These are phyloP conservation scores for Xenentodon cancila DNA, from an alignment of 2,797 vertebrate genomes.

Conservation along the genomic window DNA sequence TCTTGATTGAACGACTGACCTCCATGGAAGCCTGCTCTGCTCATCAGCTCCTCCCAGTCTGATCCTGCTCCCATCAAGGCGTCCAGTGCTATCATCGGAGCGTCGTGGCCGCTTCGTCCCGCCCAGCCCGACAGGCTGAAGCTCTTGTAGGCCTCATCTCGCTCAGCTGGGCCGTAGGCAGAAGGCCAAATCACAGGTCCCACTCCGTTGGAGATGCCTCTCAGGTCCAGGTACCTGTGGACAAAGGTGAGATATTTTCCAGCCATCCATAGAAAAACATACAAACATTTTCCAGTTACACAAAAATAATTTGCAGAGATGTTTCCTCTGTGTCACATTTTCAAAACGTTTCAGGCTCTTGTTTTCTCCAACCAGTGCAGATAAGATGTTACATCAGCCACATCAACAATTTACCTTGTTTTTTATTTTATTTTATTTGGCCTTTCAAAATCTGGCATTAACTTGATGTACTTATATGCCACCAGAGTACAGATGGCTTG, in stretches of 20 bases:
- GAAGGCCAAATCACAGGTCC: conserved; percentile 73
- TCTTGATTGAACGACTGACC: conserved; percentile 51
- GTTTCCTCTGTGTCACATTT: no score
- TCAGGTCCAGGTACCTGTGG: conserved; percentile 76
- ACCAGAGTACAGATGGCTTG: background rate
- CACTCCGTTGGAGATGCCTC: conserved; percentile 72
- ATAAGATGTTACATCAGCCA: conserved; percentile 1
- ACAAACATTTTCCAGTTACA: no score
- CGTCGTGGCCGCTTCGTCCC: conserved; percentile 80
- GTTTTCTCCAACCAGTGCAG: background rate
- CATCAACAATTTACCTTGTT: background rate
- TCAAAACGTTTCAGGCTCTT: background rate
- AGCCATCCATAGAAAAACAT: no score
- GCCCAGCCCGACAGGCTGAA: conserved; percentile 82
- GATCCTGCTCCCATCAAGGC: conserved; percentile 73
- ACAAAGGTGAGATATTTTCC: background rate
- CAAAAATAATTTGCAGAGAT: no score
- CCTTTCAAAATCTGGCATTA: background rate
- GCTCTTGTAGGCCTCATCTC: conserved; percentile 76
- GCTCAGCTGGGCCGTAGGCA: conserved; percentile 71
- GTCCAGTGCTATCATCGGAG: conserved; percentile 83
- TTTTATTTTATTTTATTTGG: background rate
- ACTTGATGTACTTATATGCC: background rate
- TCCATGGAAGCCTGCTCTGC: conserved; percentile 78
- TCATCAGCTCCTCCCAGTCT: conserved; percentile 81